Evolutionary conservation across 1,140 invertebrate genomes (phyloP).

Genomic region (Drosophila suzukii): DNA sequence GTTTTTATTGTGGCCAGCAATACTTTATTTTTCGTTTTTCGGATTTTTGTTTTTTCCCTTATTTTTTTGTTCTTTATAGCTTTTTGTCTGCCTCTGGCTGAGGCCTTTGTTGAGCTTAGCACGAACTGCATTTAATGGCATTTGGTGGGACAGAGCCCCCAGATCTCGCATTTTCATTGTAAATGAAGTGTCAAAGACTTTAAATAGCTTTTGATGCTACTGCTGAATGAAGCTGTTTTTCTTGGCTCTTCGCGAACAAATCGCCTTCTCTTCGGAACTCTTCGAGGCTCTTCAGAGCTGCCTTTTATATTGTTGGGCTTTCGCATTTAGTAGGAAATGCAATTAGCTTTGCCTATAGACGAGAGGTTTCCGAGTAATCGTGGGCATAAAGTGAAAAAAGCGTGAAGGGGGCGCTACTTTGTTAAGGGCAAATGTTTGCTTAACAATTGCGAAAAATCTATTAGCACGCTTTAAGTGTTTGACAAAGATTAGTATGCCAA

Average conservation of each 20-base stretch:
- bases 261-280: constrained; percentile 17
- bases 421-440: constrained; percentile 18
- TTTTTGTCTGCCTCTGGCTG: constrained; percentile 65
- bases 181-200: constrained; percentile 83
- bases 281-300: background rate
- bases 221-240: constrained; percentile 79
- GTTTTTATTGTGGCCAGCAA: constrained; percentile 62
- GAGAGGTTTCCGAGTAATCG: constrained; percentile 42
- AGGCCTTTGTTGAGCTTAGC: constrained; percentile 68
- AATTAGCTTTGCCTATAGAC: constrained; percentile 42
- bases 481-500: background rate
- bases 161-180: constrained; percentile 65
- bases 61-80: constrained; percentile 41
- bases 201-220: constrained; percentile 82
- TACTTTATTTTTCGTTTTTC: constrained; percentile 58
- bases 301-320: constrained; percentile 47
- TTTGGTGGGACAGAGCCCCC: constrained; percentile 3
- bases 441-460: constrained; percentile 35
- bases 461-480: constrained; percentile 22
- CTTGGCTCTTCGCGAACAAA: constrained; percentile 36
- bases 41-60: constrained; percentile 30
- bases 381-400: constrained; percentile 6
- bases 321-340: constrained; percentile 51
- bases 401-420: constrained; percentile 9
- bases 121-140: constrained; percentile 63